Evolutionary conservation across 1,140 invertebrate species (phyloP), one percentile per base, ranked within the genome.

Genomic region (Drusus annulatus): DNA sequence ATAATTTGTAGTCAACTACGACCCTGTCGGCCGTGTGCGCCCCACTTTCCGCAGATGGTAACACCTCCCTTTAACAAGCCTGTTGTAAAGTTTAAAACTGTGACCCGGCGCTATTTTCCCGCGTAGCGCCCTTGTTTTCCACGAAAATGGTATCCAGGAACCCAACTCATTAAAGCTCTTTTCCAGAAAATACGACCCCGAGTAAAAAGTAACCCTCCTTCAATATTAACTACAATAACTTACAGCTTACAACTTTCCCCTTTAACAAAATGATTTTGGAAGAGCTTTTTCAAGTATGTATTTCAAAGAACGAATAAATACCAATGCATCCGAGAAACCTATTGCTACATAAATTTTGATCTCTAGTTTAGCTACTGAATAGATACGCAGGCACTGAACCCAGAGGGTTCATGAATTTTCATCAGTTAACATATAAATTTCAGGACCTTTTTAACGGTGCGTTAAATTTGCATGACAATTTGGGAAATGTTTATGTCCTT

Each of bases 41-140:
- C 65, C 65, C 65, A 69, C n/a, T 60, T 62, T 36, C 36, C 56
- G 56, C 54, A 76, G 73, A 76, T 76, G 73, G 71, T 25, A 25
- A 74, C 71, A 74, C 71, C 71, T 74, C 71, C 71, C 52, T 15
- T n/a, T 76, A 76, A 62, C 73, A 76, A 76, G 73, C 73, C 16
- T 25, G 56, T 56, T 76, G 52, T 45, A 76, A 76, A 76, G 21
- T 76, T 76, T 76, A 60, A 76, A 76, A 76, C 52, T 76, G 73
- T 31, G 54, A 60, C 73, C 28, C 73, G 31, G 10, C 25, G 23
- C 56, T 15, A 60, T 75, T 58, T 28, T 74, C 54, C 52, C 50
- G 73, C 28, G 52, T 58, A 15, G 51, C 56, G 23, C 73, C 16
- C 52, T 60, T 76, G 56, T 76, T 56, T 45, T 45, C 36, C 36